Base-by-base conservation (phyloP, 92 coral and sea anemone species). In the Porites rus region DNA sequence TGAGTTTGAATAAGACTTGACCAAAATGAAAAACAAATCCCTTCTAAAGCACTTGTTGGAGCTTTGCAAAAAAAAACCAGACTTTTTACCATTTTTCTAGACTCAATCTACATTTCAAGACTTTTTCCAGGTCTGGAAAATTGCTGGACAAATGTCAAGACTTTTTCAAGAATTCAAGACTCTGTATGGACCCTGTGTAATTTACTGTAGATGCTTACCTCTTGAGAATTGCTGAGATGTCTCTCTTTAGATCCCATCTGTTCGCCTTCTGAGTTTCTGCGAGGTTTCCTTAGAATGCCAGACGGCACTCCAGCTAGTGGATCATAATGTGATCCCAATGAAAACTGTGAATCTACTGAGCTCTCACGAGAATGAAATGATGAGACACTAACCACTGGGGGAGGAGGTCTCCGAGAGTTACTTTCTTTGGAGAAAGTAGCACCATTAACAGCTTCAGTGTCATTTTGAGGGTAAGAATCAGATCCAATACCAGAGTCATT, bases 341-440 rank as follows among this genome's bases (percentile, higher is more conserved):
- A 92, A 88, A 92, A 59, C 72, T 85, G 88, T 43, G 95, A 92
- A 58, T 92, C 95, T 11, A 74, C 83, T 53, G 92, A 88, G 64
- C 93, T 92, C 20, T 92, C 91, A 8, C 94, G 93, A 58, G 93
- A 90, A 87, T 91, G 93, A 75, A 87, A 91, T 21, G 93, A 91
- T 10, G 93, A 91, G 38, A 91, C 78, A 64, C 66, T 91, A 24
- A 91, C 91, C 7, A 77, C 83, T 53, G 88, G 86, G 62, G 85
- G 86, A 1, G 28, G 38, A 9, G 88, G 80, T 63, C 74, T 70
- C 0, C 87, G 76, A 76, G 76, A 60, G 21, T 19, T 68, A 69
- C 21, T 69, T 2, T 18, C 65, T 74, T 64, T 63, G 8, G 72
- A 59, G 11, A 22, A 13, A 8, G 71, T 20, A 10, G 20, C 22